Conservation (phyloP, 1,140 invertebrate species). For the Trichoplusia ni region DNA sequence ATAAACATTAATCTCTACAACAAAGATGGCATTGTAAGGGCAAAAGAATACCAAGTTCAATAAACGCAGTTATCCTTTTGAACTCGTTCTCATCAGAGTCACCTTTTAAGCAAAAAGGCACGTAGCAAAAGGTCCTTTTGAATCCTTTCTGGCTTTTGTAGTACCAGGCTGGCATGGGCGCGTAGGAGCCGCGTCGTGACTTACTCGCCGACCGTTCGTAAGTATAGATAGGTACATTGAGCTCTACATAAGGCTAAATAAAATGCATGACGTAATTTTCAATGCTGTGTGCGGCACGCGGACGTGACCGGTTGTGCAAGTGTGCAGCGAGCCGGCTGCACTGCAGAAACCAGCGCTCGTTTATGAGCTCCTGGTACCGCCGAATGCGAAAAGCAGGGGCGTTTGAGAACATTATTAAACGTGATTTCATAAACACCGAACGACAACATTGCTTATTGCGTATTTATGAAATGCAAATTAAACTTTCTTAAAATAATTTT, state of each 20-base stretch:
- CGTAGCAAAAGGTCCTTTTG: slow-evolving; percentile 45
- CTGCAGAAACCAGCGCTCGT: slow-evolving; percentile 52
- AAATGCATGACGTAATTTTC: slow-evolving; percentile 65
- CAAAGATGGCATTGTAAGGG: background rate
- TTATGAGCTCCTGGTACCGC: slow-evolving; percentile 58
- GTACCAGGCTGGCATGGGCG: slow-evolving; percentile 62
- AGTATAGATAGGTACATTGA: slow-evolving; percentile 45
- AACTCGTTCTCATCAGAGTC: background rate
- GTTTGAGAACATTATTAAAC: background rate
- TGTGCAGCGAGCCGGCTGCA: slow-evolving; percentile 42
- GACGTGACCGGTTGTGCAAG: slow-evolving; percentile 57
- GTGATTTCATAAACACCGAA: slow-evolving; percentile 11
- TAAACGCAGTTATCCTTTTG: background rate
- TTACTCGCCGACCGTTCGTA: slow-evolving; percentile 44
- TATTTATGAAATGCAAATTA: no score
- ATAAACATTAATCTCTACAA: background rate
- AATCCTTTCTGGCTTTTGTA: slow-evolving; percentile 56
- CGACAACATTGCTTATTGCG: no score
- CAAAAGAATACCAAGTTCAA: background rate
- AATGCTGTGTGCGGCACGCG: slow-evolving; percentile 61
- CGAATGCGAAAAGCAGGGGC: slow-evolving; percentile 24
- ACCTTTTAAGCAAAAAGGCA: slow-evolving; percentile 13
- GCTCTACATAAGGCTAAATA: slow-evolving; percentile 69
- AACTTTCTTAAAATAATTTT: no score
- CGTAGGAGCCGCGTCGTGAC: slow-evolving; percentile 46